Evolutionary conservation across 2,797 vertebrate genomes (phyloP).

Genomic region (Channa striata): DNA sequence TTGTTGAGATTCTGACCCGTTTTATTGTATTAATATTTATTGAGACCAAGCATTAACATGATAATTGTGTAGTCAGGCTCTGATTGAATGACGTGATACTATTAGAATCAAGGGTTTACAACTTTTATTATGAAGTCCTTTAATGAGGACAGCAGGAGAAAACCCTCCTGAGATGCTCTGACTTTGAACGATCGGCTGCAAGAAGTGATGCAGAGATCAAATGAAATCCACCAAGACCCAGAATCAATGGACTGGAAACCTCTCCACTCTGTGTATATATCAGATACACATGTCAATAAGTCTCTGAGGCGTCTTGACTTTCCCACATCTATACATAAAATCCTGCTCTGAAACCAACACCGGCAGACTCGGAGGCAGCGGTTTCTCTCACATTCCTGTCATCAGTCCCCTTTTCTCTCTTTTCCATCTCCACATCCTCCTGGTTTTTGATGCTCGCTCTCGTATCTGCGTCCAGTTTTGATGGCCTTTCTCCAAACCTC

Average conservation of each 20-base stretch:
- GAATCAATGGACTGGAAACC: background rate
- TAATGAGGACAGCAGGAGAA: background rate
- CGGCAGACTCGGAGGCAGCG: background rate
- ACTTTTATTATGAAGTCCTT: no score
- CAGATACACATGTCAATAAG: background rate
- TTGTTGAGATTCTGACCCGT: no score
- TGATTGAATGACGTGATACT: no score
- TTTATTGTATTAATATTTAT: no score
- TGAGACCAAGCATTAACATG: no score
- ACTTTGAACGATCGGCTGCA: background rate
- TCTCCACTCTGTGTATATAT: background rate
- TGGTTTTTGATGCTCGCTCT: no score
- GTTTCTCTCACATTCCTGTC: background rate
- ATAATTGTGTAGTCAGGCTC: no score
- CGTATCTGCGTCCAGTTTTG: no score
- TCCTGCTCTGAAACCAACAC: slow-evolving; percentile 10
- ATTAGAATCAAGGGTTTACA: no score
- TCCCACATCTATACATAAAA: background rate
- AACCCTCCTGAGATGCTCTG: background rate
- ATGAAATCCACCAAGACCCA: background rate
- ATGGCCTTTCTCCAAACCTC: no score
- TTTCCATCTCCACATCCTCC: no score
- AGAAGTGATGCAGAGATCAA: slow-evolving; percentile 3
- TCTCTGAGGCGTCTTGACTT: slow-evolving; percentile 9
- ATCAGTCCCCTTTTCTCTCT: no score